These are phyloP conservation scores for Megaustenia siamemsis DNA, from an alignment of 2,888 invertebrate species.

Conservation along the genomic window DNA sequence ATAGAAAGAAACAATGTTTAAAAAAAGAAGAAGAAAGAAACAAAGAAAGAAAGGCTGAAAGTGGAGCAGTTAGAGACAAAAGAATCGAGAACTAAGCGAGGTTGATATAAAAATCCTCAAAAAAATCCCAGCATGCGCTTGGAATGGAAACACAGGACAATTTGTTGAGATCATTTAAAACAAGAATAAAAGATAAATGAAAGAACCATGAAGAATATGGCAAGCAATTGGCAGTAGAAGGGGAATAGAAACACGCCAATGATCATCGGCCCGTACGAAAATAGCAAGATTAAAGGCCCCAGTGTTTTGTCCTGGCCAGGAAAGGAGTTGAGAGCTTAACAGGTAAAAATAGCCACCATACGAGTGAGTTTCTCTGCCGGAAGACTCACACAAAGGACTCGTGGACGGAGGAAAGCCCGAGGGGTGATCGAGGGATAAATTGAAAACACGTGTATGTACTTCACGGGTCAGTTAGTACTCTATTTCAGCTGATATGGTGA, in stretches of 20 bases:
- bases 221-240: background rate
- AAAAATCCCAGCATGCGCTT: background rate
- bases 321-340: background rate
- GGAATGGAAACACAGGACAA: background rate
- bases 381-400: background rate
- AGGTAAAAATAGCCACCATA: background rate
- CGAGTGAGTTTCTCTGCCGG: background rate
- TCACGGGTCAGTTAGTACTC: background rate
- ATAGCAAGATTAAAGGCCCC: background rate
- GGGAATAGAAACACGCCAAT: background rate
- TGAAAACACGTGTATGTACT: slow-evolving; percentile 18
- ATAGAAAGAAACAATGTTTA: background rate
- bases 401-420: too few relatives aligned
- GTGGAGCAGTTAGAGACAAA: background rate
- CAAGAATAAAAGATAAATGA: too few relatives aligned
- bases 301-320: background rate
- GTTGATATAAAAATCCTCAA: background rate
- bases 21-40: too few relatives aligned
- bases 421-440: background rate
- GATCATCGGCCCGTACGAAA: background rate
- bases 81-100: background rate
- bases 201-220: too few relatives aligned
- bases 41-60: background rate
- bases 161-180: background rate
- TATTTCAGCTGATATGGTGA: background rate